Percentiles rank a stretch among this genome's conserved stretches.
These are phyloP conservation scores for Eupithecia exiguata DNA, from an alignment of 2,888 invertebrate genomes.

Conservation along the genomic window DNA sequence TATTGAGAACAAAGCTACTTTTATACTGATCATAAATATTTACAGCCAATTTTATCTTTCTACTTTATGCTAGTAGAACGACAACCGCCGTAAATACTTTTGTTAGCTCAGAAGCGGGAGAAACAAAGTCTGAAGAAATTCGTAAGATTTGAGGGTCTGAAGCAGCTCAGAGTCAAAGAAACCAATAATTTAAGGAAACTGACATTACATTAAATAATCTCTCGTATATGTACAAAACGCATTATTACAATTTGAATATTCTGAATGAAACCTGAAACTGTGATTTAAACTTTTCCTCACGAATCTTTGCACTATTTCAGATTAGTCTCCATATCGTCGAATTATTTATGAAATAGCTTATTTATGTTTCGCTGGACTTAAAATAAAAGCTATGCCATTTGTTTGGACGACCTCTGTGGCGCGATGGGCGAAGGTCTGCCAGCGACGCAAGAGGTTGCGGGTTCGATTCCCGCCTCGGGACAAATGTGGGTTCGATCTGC, in stretches of 20 bases:
- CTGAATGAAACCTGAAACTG: not conserved
- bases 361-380: not conserved
- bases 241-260: not conserved
- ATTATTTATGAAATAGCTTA: not conserved
- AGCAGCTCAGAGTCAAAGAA: too few species aligned
- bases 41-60: not conserved
- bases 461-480: too few species aligned
- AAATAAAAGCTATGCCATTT: not conserved
- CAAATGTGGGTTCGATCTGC: too few species aligned
- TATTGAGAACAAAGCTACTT: slow-evolving; percentile 3
- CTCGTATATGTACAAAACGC: too few species aligned
- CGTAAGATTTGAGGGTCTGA: too few species aligned
- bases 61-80: not conserved
- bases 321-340: not conserved
- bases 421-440: too few species aligned
- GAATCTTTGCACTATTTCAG: not conserved
- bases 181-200: too few species aligned
- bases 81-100: not conserved
- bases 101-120: not conserved
- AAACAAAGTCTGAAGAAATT: too few species aligned
- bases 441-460: too few species aligned
- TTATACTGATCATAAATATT: not conserved
- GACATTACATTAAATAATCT: too few species aligned
- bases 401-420: too few species aligned
- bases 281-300: not conserved